phyloP scores from a whole-genome alignment of 1,140 invertebrate genomes.

The Magallana gigas region DNA sequence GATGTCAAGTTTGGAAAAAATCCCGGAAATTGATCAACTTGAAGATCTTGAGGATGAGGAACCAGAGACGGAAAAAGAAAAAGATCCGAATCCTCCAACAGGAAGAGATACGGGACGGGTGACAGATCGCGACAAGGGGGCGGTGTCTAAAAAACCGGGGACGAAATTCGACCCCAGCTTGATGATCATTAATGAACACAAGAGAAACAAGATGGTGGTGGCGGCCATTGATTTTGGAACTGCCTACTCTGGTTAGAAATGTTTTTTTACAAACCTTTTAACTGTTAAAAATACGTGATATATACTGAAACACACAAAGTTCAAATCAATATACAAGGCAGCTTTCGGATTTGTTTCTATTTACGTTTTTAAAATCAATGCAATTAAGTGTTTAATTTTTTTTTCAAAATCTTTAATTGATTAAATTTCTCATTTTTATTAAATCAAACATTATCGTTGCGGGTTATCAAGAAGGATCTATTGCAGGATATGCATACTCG shows the following conservation, averaged over 20 bases:
- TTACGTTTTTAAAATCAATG: no score
- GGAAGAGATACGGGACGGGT: background rate
- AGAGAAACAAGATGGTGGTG: conserved; percentile 46
- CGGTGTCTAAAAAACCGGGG: background rate
- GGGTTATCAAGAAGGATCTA: no score
- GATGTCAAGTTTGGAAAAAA: conserved; percentile 27
- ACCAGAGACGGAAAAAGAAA: background rate
- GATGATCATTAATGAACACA: conserved; percentile 38
- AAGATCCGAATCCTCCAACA: background rate
- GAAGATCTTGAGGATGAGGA: background rate
- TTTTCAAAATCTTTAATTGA: no score
- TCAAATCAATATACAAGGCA: no score
- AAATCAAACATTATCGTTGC: no score
- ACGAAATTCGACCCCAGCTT: background rate
- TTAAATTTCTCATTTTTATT: no score
- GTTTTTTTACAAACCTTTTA: background rate
- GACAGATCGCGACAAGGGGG: background rate
- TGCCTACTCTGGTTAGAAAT: conserved; percentile 45
- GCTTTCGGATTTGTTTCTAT: no score
- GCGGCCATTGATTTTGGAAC: conserved; percentile 51
- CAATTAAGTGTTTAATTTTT: no score
- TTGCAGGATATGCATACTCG: conserved; percentile 34
- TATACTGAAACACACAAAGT: no score
- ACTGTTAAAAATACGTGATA: no score
- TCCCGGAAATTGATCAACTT: background rate